These are phyloP conservation scores for Beroe forskalii DNA, from an alignment of 37 sponge, comb jelly and placozoan genomes.

Conservation along the genomic window DNA sequence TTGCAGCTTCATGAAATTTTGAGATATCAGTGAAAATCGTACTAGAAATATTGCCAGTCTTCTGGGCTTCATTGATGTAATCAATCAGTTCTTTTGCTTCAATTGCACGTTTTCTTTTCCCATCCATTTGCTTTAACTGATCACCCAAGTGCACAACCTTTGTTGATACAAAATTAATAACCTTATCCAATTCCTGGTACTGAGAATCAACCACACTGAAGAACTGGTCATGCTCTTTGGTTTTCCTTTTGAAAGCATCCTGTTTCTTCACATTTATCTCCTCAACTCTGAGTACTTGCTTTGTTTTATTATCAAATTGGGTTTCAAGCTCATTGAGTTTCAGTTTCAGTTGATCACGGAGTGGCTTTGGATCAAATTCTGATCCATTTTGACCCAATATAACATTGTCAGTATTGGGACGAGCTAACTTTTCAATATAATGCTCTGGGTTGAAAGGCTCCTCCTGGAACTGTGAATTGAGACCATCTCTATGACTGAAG, in stretches of 20 bases:
- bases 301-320: conserved; percentile 59
- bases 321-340: conserved; percentile 46
- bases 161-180: conserved; percentile 59
- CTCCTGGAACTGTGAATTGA: conserved; percentile 37
- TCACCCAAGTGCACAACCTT: conserved; percentile 62
- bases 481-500: neutral
- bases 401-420: conserved; percentile 53
- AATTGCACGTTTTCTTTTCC: conserved; percentile 10
- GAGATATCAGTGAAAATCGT: conserved; percentile 27
- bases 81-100: conserved; percentile 64
- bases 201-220: conserved; percentile 54
- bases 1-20: conserved; percentile 41
- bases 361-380: conserved; percentile 60
- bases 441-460: conserved; percentile 57
- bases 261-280: conserved; percentile 51
- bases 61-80: conserved; percentile 57
- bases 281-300: conserved; percentile 36
- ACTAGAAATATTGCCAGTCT: conserved; percentile 50
- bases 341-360: conserved; percentile 23
- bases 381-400: conserved; percentile 64
- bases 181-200: conserved; percentile 52
- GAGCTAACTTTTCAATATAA: conserved; percentile 56
- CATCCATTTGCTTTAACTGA: conserved; percentile 62
- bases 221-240: conserved; percentile 40
- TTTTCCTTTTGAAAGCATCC: conserved; percentile 57